Base-by-base conservation (phyloP, 2,888 invertebrate species). In the Lissocephala sabroskyi region DNA sequence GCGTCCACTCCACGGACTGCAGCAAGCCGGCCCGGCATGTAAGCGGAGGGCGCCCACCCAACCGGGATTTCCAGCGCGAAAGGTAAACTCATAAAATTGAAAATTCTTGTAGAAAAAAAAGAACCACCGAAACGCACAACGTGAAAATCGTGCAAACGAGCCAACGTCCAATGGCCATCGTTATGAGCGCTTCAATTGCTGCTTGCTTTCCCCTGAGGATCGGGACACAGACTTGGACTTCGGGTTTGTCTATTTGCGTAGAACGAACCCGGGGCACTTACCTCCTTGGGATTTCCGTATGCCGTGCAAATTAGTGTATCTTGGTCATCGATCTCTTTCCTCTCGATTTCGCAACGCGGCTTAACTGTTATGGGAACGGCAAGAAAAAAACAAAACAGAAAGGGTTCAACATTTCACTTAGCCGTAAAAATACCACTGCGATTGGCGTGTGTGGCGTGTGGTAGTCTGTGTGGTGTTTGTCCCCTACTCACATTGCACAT, bases 291-390 rank as follows among this genome's bases (percentile, higher is more conserved):
- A 85, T 95, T 95, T 13, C 94, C 94, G 49, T 87, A 86, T 0
- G 93, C 94, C 16, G 90, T 90, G 83, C 96, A 96, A 30, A 92
- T 89, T 44, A 96, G 86, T 45, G 92, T 90, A 80, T 92, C 90
- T 58, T 89, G 88, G 19, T 93, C 93, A 53, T 93, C 88, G 44
- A 89, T 86, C 78, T 92, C 91, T 30, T 87, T 87, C 68, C 90
- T 89, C 56, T 90, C 89, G 68, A 96, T 92, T 44, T 90, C 89
- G 81, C 96, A 96, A 74, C 92, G 92, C 1, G 96, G 96, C 65
- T 92, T 89, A 86, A 89, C 96, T 96, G 86, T 32, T 32, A n/a
- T 10, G 86, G 85, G 44, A n/a, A 19, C 3, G 4, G 23, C 44
- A 57, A 57, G 48, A 43, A 56, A 42, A 17, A 32, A 35, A 26